Evolutionary conservation across 1,140 invertebrate species (phyloP).

Genomic region (Helicoverpa zea): DNA sequence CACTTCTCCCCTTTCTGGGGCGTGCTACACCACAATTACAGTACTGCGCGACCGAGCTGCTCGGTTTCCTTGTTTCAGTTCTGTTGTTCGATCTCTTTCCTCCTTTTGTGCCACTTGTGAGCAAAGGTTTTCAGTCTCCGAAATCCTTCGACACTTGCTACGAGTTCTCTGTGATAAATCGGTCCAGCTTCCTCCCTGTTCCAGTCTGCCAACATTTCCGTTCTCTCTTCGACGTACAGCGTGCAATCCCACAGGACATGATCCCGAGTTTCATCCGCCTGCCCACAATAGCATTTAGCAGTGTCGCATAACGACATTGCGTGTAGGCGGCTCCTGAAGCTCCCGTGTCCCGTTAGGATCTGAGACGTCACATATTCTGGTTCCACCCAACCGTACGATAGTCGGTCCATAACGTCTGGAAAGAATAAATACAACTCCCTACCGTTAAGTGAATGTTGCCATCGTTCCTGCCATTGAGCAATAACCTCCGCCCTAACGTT

Average conservation of each 20-base stretch:
- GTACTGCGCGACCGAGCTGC: no score
- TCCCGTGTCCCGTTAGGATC: background rate
- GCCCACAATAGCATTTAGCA: background rate
- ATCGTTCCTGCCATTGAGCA: background rate
- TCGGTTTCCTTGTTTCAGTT: no score
- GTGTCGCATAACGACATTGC: background rate
- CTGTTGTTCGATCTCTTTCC: no score
- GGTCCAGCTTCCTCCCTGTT: background rate
- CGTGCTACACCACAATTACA: no score
- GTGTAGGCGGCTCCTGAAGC: background rate
- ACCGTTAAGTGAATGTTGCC: background rate
- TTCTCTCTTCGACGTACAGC: background rate
- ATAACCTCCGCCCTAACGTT: background rate
- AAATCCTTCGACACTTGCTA: background rate
- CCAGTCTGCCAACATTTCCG: background rate
- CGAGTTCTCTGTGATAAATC: background rate
- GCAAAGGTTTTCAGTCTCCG: background rate
- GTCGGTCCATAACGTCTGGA: background rate
- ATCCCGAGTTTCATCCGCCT: background rate
- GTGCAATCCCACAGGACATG: background rate
- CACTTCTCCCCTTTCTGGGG: no score
- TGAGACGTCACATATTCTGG: background rate
- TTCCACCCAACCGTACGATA: background rate
- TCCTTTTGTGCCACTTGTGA: background rate
- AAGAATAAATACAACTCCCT: background rate